These are phyloP conservation scores for Trigoniulus corallinus DNA, from an alignment of 1,140 invertebrate species.

Conservation along the genomic window DNA sequence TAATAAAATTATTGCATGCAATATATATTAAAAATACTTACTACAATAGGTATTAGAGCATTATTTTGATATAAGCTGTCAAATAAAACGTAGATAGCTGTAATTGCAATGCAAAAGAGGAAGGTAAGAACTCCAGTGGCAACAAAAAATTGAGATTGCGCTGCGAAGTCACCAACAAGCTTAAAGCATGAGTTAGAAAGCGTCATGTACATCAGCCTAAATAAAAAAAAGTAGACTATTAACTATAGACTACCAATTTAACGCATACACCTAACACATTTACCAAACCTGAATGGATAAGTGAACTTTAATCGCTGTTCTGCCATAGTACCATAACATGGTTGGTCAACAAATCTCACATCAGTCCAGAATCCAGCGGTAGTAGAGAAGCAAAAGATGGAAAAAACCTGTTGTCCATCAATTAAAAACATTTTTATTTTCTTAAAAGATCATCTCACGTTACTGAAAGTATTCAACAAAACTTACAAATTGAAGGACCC, in stretches of 20 bases:
- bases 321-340: conserved; percentile 9
- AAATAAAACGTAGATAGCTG: conserved; percentile 39
- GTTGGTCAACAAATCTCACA: conserved; percentile 13
- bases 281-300: conserved; percentile 26
- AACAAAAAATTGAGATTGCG: conserved; percentile 47
- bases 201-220: neutral
- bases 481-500: conserved; percentile 37
- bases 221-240: conserved; percentile 2
- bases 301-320: conserved; percentile 12
- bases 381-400: conserved; percentile 40
- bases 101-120: conserved; percentile 39
- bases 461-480: conserved; percentile 8
- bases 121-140: conserved; percentile 47
- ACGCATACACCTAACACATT: neutral
- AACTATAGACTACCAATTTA: neutral
- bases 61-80: conserved; percentile 40
- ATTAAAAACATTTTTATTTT: neutral
- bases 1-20: neutral
- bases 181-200: neutral
- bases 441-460: conserved; percentile 4
- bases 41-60: conserved; percentile 29
- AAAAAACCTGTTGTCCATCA: conserved; percentile 32
- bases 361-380: conserved; percentile 29
- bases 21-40: conserved; percentile 22
- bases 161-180: conserved; percentile 32